A percentile compares a stretch with the other conserved stretches of the same genome.
These are phyloP conservation scores for Drosophila niveifrons DNA, from an alignment of 2,888 invertebrate genomes.

Conservation along the genomic window DNA sequence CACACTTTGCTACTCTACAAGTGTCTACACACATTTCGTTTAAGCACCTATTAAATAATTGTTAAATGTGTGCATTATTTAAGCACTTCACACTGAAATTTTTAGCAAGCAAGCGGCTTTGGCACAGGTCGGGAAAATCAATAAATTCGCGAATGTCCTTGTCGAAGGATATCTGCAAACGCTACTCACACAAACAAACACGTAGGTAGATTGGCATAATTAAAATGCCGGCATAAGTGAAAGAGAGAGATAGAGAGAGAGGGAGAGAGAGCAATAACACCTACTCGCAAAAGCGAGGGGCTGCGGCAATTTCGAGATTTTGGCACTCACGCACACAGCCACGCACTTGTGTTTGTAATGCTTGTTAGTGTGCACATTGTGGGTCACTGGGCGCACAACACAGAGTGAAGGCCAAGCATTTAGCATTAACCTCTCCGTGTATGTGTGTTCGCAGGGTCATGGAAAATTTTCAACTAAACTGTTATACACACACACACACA, in stretches of 20 bases:
- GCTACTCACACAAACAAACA: slow-evolving; percentile 1
- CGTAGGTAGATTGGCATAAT: slow-evolving; percentile 14
- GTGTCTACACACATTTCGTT: background rate
- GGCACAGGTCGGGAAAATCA: slow-evolving; percentile 47
- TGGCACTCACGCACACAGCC: slow-evolving; percentile 4
- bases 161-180: slow-evolving; percentile 48
- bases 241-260: background rate
- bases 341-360: background rate
- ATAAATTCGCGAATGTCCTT: slow-evolving; percentile 62
- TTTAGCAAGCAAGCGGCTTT: background rate
- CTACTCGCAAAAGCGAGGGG: slow-evolving; percentile 10
- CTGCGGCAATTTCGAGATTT: slow-evolving; percentile 1
- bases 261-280: slow-evolving; percentile 26
- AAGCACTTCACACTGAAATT: slow-evolving; percentile 1
- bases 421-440: slow-evolving; percentile 7
- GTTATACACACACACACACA: slow-evolving; percentile 23
- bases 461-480: slow-evolving; percentile 56
- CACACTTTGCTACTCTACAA: slow-evolving; percentile 5
- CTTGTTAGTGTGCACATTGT: slow-evolving; percentile 20
- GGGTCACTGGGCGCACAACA: slow-evolving; percentile 50
- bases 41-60: background rate
- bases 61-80: slow-evolving; percentile 7
- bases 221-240: slow-evolving; percentile 46
- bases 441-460: slow-evolving; percentile 30
- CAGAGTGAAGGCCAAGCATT: slow-evolving; percentile 44